Base-by-base conservation (phyloP, 2,113 vertebrate genomes). In the Gadus chalcogrammus region DNA sequence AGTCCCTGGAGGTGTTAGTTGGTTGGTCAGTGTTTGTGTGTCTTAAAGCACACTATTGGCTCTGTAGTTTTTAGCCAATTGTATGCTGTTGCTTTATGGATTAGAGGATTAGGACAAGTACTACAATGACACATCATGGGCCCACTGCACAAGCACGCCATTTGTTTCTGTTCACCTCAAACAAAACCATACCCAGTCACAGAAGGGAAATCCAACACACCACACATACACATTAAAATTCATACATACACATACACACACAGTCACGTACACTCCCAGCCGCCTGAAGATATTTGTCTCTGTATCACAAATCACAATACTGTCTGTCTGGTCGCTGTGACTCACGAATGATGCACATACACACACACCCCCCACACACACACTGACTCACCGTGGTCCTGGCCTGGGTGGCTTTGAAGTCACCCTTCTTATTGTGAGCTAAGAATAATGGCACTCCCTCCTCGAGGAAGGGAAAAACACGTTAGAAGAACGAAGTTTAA, bases 341-440 rank as follows among this genome's bases (percentile, higher is more conserved):
- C 15, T n/a, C n/a, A 58, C 15, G 55, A 17, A 7, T 3, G 55
- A 58, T 17, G 55, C 75, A 72, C 53, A 75, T 59, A 73, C 48
- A 24, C 65, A 67, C 20, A 55, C 65, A 67, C 52, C 22, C n/a
- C 20, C 3, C 65, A 67, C 52, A 55, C n/a, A 35, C 24, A 38
- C 59, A 66, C 65, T 86, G 84, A 83, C 67, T 85, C 83, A 82
- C 80, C 70, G 56, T 55, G 69, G 63, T 81, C 72, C 85, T 84
- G 67, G 72, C 66, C 52, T 48, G 35, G 67, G 61, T 75, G 80
- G 72, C 73, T 81, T 77, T 82, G 76, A 79, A 75, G 75, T 78
- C 78, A 65, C 68, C 15, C 15, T 17, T 58, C 55, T 58, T 58
- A 58, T 69, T 79, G 15, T 48, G 62, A 76, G 61, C 64, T 20